Conservation (phyloP, 53 echinoderm and acorn worm species). For the Astropecten irregularis region DNA sequence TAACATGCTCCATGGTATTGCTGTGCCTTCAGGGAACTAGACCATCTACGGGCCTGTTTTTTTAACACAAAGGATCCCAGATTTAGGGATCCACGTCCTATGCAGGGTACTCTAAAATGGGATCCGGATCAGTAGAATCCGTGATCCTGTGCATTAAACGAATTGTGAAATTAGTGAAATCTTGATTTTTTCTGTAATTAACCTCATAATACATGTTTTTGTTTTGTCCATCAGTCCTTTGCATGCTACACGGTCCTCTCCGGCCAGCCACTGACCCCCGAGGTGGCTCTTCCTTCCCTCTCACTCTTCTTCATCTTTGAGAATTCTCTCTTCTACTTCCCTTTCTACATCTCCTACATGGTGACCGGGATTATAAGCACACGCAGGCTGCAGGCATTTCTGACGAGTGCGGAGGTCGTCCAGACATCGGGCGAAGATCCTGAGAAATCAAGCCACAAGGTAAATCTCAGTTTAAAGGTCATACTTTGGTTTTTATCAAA, state of each 20-base stretch:
- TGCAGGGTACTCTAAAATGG: no score
- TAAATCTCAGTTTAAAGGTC: no score
- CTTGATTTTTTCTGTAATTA: not conserved
- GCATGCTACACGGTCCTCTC: constrained; percentile 63
- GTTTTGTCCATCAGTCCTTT: constrained; percentile 56
- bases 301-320: constrained; percentile 64
- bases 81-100: no score
- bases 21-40: no score
- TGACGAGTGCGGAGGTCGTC: constrained; percentile 47
- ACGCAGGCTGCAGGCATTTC: constrained; percentile 57
- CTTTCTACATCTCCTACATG: constrained; percentile 64
- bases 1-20: no score
- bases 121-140: no score
- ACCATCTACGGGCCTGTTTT: no score
- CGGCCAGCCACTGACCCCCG: constrained; percentile 76
- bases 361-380: constrained; percentile 67
- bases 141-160: not conserved
- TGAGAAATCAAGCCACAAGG: no score
- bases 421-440: not conserved
- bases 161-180: not conserved
- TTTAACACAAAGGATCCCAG: no score
- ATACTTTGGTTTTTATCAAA: no score
- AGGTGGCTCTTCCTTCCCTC: constrained; percentile 74
- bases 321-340: constrained; percentile 61
- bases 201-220: not conserved